Conservation (phyloP, 2,797 vertebrate genomes). For the Chloroceryle inda region DNA sequence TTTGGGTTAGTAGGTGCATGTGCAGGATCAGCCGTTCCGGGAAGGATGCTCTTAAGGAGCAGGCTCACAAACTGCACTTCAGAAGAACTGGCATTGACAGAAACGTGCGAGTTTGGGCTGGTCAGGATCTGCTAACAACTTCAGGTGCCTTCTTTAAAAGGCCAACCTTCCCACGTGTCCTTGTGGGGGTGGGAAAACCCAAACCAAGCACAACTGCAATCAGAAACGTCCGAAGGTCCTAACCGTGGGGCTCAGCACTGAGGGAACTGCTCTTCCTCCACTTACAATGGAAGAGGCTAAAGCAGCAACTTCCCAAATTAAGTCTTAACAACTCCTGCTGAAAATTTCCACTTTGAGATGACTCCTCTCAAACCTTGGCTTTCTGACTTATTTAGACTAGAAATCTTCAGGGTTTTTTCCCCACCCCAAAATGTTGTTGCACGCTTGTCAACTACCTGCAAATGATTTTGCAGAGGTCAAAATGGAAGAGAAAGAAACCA, state of each 20-base stretch:
- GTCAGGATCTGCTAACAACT: not conserved
- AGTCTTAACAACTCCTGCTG: not conserved
- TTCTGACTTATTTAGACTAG: not conserved
- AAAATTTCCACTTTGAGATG: not conserved
- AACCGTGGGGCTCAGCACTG: not conserved
- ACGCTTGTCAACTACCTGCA: not conserved
- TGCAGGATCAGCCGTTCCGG: not conserved
- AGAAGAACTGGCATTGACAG: not conserved
- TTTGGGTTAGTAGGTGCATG: conserved; percentile 16
- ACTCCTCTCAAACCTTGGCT: not conserved
- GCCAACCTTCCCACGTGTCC: not conserved
- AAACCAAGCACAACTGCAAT: not conserved
- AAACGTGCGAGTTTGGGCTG: not conserved
- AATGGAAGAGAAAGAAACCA: not conserved
- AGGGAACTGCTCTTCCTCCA: not conserved
- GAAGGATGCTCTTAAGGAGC: not conserved
- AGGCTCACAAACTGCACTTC: not conserved
- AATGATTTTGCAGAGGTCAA: not conserved
- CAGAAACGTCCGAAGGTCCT: not conserved
- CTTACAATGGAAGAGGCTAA: not conserved
- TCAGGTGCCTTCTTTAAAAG: not conserved
- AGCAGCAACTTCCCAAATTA: not conserved
- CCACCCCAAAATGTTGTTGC: not conserved
- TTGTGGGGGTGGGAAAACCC: not conserved
- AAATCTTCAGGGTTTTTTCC: not conserved